A percentile compares a stretch with the other conserved stretches of the same genome.
phyloP scores from a whole-genome alignment of 2,113 vertebrate genomes.

The Peromyscus californicus region DNA sequence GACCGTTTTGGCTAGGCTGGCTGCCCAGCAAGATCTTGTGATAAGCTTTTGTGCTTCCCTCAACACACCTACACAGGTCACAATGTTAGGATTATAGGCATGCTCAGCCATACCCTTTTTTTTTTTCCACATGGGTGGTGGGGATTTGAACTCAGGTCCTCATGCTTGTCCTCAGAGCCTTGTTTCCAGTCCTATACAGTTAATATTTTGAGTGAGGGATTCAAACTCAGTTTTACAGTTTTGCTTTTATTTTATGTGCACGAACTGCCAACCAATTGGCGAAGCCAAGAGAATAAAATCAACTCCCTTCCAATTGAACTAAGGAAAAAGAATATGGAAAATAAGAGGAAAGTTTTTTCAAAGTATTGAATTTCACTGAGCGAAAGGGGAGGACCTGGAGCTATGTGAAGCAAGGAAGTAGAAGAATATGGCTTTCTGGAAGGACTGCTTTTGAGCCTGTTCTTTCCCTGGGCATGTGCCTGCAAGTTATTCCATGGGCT shows the following conservation, averaged over 20 bases:
- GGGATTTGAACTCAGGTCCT: neutral
- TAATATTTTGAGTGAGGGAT: conserved; percentile 19
- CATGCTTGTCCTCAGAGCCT: neutral
- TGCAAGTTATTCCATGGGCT: conserved; percentile 60
- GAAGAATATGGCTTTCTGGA: conserved; percentile 4
- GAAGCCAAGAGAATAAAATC: conserved; percentile 63
- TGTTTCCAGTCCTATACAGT: neutral
- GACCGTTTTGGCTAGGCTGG: neutral
- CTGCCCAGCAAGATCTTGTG: neutral
- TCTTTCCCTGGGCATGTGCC: conserved; percentile 40
- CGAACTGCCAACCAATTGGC: conserved; percentile 19
- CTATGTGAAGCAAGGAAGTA: conserved; percentile 12
- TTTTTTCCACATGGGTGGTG: neutral
- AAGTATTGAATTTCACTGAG: conserved; percentile 68
- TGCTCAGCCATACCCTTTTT: neutral
- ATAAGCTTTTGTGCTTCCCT: neutral
- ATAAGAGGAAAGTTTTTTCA: conserved; percentile 51
- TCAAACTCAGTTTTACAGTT: conserved; percentile 40
- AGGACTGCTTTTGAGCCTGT: conserved; percentile 5
- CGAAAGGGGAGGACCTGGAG: conserved; percentile 58
- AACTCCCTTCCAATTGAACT: conserved; percentile 28
- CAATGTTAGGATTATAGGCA: neutral
- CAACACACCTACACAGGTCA: neutral
- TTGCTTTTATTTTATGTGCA: neutral
- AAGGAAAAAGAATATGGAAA: conserved; percentile 50